phyloP scores from a whole-genome alignment of 2,113 vertebrate genomes.

The Cnemophilus loriae region DNA sequence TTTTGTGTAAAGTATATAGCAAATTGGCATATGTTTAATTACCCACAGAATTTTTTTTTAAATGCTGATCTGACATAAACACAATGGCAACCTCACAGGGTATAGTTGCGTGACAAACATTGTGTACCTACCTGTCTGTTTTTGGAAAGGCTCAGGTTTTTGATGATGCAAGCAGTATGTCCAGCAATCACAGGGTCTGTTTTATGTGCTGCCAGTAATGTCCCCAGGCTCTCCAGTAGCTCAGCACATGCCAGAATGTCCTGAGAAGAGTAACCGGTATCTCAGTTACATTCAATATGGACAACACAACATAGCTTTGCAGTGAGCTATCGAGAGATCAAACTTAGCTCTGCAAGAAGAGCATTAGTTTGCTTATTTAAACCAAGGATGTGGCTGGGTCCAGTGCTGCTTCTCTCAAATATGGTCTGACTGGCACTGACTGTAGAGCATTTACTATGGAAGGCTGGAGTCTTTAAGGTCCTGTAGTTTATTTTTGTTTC shows the following conservation, averaged over 20 bases:
- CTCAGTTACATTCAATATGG: not conserved
- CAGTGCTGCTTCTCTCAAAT: not conserved
- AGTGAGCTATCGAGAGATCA: rapidly evolving
- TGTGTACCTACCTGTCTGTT: conserved; percentile 35
- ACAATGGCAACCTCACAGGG: not conserved
- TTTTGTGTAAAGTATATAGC: not conserved
- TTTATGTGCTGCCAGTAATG: conserved; percentile 60
- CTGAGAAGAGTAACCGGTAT: conserved; percentile 43
- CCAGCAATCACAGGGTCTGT: conserved; percentile 57
- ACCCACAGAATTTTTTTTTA: not conserved
- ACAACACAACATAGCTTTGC: not conserved
- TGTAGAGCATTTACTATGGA: not conserved
- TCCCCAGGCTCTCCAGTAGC: conserved; percentile 65
- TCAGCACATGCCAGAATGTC: conserved; percentile 67
- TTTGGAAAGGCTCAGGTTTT: conserved; percentile 56
- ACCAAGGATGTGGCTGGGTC: not conserved
- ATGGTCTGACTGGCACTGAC: not conserved
- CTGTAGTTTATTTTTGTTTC: not conserved
- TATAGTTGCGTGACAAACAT: not conserved
- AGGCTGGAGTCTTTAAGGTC: not conserved
- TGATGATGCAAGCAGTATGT: conserved; percentile 69
- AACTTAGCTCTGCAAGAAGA: not conserved
- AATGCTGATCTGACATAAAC: not conserved
- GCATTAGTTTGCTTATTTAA: not conserved
- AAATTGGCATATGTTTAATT: not conserved